These are phyloP conservation scores for Lampropteryx suffumata DNA, from an alignment of 2,888 invertebrate genomes.

Conservation along the genomic window DNA sequence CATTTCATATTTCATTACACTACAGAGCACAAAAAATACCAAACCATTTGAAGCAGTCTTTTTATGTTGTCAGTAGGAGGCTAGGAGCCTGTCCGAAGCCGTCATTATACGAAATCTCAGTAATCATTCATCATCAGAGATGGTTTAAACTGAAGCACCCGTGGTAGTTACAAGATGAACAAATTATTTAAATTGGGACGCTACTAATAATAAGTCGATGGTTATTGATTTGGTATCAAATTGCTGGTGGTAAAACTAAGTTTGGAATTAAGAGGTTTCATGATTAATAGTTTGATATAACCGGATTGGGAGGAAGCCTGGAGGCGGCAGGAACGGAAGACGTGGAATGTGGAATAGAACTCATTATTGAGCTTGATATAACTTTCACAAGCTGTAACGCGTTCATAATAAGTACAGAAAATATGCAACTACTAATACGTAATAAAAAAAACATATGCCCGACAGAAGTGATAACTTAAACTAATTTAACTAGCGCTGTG, in stretches of 20 bases:
- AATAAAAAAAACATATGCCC: too few relatives aligned
- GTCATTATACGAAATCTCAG: constrained; percentile 76
- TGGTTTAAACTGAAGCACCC: constrained; percentile 61
- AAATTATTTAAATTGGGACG: constrained; percentile 47
- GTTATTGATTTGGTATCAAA: constrained; percentile 38
- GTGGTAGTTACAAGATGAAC: constrained; percentile 58
- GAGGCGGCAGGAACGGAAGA: constrained; percentile 4
- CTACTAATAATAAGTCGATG: constrained; percentile 46
- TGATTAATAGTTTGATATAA: constrained; percentile 26
- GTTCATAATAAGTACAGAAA: too few relatives aligned
- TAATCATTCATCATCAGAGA: constrained; percentile 79
- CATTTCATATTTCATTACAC: constrained; percentile 68
- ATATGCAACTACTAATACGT: too few relatives aligned
- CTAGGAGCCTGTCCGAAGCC: constrained; percentile 54
- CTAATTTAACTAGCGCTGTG: too few relatives aligned
- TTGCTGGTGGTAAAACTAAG: constrained; percentile 30
- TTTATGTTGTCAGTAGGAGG: constrained; percentile 62
- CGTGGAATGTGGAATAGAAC: neutral
- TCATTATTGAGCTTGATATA: neutral
- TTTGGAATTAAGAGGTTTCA: constrained; percentile 31
- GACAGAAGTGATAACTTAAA: too few relatives aligned
- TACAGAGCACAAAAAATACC: constrained; percentile 34
- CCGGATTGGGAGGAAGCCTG: constrained; percentile 1
- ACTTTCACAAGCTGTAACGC: too few relatives aligned
- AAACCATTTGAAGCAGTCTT: constrained; percentile 40